phyloP scores from a whole-genome alignment of 2,888 invertebrate species.

The Agrochola lota region DNA sequence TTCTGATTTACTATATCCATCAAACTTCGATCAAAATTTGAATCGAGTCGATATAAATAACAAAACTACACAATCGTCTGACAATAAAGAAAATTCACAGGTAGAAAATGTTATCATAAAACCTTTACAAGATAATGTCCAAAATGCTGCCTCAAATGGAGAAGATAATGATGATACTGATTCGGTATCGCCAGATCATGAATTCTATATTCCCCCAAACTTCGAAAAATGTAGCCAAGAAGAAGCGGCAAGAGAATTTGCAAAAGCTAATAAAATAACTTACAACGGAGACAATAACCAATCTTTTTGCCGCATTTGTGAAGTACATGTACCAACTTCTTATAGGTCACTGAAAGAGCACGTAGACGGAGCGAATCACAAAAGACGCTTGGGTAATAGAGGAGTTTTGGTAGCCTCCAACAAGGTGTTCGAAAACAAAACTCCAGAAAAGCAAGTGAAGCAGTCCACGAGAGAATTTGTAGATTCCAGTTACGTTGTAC shows the following conservation, averaged over 20 bases:
- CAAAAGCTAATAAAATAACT: constrained; percentile 50
- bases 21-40: constrained; percentile 33
- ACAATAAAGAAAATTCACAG: neutral
- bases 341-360: constrained; percentile 51
- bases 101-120: neutral
- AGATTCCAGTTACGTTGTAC: neutral
- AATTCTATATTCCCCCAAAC: neutral
- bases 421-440: neutral
- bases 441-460: neutral
- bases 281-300: constrained; percentile 30
- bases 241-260: constrained; percentile 15
- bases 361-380: constrained; percentile 68
- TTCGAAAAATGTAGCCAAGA: constrained; percentile 1
- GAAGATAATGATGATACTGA: neutral
- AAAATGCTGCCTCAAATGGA: neutral
- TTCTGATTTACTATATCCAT: constrained; percentile 46
- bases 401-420: constrained; percentile 8
- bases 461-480: constrained; percentile 30
- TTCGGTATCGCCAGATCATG: neutral
- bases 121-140: neutral
- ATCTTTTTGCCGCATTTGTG: constrained; percentile 59
- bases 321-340: constrained; percentile 48
- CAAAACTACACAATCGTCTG: constrained; percentile 18
- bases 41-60: constrained; percentile 55
- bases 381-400: constrained; percentile 31